Conservation (phyloP, 2,888 invertebrate species). For the Orchesella flavescens region DNA sequence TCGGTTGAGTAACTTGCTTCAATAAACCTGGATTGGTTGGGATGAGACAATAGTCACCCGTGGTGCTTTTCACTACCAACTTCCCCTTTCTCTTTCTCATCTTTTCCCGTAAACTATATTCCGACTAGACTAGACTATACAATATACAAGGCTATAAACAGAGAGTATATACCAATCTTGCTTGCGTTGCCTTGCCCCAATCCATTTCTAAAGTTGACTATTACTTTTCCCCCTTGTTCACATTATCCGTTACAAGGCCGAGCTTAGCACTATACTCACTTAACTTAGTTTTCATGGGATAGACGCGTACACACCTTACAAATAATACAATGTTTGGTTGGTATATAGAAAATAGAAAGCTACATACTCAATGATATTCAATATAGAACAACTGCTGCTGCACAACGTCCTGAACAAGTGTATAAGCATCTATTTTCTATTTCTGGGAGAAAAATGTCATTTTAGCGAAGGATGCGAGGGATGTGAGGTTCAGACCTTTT, state of each 20-base stretch:
- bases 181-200: not conserved
- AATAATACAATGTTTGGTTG: not conserved
- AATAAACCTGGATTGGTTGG: slow-evolving; percentile 52
- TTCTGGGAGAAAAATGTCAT: not conserved
- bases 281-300: not conserved
- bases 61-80: slow-evolving; percentile 34
- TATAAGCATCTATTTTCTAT: not conserved
- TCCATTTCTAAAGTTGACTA: slow-evolving; percentile 41
- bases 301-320: slow-evolving; percentile 5
- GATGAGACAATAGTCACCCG: slow-evolving; percentile 56
- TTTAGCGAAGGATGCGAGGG: too few relatives aligned
- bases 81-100: slow-evolving; percentile 3
- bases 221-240: slow-evolving; percentile 51
- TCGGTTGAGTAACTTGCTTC: slow-evolving; percentile 61
- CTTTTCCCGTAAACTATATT: not conserved
- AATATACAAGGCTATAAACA: too few relatives aligned
- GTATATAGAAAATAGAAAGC: too few relatives aligned
- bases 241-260: slow-evolving; percentile 57
- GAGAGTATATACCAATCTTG: too few relatives aligned
- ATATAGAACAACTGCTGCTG: too few relatives aligned
- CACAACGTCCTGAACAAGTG: too few relatives aligned
- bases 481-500: too few relatives aligned
- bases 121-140: not conserved
- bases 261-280: slow-evolving; percentile 48
- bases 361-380: too few relatives aligned